phyloP scores from a whole-genome alignment of 2,888 invertebrate genomes.

The Nephrocerus scutellatus region DNA sequence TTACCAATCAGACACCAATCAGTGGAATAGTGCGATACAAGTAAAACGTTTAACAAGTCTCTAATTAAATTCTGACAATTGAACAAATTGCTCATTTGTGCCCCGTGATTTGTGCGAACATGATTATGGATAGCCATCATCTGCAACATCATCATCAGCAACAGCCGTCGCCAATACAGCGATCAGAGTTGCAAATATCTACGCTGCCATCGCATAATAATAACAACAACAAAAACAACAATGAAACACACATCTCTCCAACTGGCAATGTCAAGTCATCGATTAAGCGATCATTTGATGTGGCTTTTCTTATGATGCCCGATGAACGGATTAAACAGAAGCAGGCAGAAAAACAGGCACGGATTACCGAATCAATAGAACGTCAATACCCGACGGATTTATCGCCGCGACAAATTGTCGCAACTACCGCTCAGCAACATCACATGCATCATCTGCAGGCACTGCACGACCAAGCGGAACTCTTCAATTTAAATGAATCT shows the following conservation, averaged over 20 bases:
- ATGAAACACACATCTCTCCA: slow-evolving; percentile 25
- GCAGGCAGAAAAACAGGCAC: slow-evolving; percentile 41
- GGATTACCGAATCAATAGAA: too few relatives aligned
- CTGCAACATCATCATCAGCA: slow-evolving; percentile 12
- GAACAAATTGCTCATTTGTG: slow-evolving; percentile 12
- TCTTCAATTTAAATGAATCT: slow-evolving; percentile 36
- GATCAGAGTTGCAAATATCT: slow-evolving; percentile 49
- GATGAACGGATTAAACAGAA: slow-evolving; percentile 71
- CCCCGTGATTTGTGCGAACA: slow-evolving; percentile 36
- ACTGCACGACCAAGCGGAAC: slow-evolving; percentile 34
- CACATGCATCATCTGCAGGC: slow-evolving; percentile 32
- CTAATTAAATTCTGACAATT: too few relatives aligned
- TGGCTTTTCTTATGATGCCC: slow-evolving; percentile 82
- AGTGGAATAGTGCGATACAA: too few relatives aligned
- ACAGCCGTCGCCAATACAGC: slow-evolving; percentile 30
- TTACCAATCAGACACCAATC: too few relatives aligned
- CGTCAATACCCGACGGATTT: slow-evolving; percentile 50
- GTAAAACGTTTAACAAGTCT: too few relatives aligned
- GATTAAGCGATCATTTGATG: slow-evolving; percentile 79
- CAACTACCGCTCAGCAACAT: slow-evolving; percentile 25
- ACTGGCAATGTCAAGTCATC: slow-evolving; percentile 38
- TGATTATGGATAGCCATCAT: slow-evolving; percentile 59
- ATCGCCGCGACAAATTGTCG: slow-evolving; percentile 35
- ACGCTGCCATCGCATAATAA: slow-evolving; percentile 26
- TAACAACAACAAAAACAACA: slow-evolving; percentile 37